A percentile compares a stretch with the other conserved stretches of the same genome.
These are phyloP conservation scores for sheep (Ovis aries) DNA, from an alignment of 2,113 vertebrate genomes.

Conservation along the genomic window DNA sequence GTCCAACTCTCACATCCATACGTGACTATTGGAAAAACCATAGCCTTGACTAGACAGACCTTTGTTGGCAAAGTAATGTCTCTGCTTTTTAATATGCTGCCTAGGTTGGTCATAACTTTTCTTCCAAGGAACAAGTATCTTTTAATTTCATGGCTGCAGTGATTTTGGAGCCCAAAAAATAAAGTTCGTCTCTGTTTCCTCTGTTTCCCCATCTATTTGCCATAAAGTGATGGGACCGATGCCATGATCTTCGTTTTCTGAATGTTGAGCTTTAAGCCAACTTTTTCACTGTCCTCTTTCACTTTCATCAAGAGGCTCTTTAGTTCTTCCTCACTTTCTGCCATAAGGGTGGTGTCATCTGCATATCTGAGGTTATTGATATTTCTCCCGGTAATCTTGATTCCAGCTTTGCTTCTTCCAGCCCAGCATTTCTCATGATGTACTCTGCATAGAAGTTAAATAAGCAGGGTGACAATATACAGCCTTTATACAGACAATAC, in stretches of 20 bases:
- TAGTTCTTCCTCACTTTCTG: not conserved
- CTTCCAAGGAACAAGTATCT: not conserved
- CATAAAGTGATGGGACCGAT: not conserved
- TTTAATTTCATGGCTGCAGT: not conserved
- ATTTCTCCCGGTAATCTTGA: not conserved
- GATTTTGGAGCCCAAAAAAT: not conserved
- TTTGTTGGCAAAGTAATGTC: not conserved
- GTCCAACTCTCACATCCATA: not conserved
- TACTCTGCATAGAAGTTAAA: not conserved
- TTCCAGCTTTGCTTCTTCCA: not conserved
- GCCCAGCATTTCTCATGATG: not conserved
- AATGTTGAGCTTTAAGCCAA: not conserved
- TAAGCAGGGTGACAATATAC: not conserved
- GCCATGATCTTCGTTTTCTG: not conserved
- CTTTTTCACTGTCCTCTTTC: not conserved
- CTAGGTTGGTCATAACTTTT: not conserved
- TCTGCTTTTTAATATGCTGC: not conserved
- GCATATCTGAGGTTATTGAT: not conserved
- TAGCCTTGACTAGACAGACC: not conserved
- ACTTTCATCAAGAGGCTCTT: not conserved
- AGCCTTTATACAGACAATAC: not conserved
- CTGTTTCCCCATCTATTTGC: not conserved
- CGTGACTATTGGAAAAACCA: not conserved
- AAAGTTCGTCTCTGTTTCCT: not conserved
- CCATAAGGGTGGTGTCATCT: not conserved